phyloP scores from a whole-genome alignment of 1,140 invertebrate genomes.

The Homarus americanus region DNA sequence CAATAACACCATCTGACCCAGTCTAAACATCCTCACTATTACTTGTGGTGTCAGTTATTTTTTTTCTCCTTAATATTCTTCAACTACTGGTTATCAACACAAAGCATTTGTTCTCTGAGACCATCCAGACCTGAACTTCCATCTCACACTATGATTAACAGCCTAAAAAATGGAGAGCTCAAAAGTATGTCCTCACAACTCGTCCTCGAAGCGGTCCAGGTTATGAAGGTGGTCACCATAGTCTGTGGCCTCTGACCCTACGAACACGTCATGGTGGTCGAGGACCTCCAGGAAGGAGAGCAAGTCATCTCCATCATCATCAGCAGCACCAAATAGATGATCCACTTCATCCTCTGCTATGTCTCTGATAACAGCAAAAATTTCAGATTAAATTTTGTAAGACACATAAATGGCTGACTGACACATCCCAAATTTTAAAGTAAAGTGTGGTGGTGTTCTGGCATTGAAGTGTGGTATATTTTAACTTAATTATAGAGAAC shows the following conservation, averaged over 20 bases:
- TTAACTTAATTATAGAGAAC: no score
- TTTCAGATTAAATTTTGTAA: no score
- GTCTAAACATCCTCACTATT: background rate
- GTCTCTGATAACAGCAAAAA: conserved; percentile 83
- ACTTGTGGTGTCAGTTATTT: background rate
- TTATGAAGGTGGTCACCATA: conserved; percentile 93
- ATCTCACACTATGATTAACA: background rate
- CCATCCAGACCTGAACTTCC: background rate
- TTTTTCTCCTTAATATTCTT: background rate
- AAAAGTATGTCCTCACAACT: conserved; percentile 82
- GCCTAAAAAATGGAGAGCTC: background rate
- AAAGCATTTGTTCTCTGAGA: background rate
- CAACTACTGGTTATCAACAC: background rate
- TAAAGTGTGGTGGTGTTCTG: no score
- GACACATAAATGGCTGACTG: no score
- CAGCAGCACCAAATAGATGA: conserved; percentile 93
- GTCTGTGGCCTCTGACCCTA: conserved; percentile 97
- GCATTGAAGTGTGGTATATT: no score
- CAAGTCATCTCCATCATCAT: conserved; percentile 91
- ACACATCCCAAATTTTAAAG: no score
- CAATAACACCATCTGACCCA: background rate
- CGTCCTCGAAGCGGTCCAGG: conserved; percentile 88
- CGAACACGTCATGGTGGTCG: conserved; percentile 93
- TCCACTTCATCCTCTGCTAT: conserved; percentile 94
- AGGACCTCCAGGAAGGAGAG: conserved; percentile 93